Base-by-base conservation (phyloP, 2,797 vertebrate genomes). In the Paratrypauchen microcephalus region DNA sequence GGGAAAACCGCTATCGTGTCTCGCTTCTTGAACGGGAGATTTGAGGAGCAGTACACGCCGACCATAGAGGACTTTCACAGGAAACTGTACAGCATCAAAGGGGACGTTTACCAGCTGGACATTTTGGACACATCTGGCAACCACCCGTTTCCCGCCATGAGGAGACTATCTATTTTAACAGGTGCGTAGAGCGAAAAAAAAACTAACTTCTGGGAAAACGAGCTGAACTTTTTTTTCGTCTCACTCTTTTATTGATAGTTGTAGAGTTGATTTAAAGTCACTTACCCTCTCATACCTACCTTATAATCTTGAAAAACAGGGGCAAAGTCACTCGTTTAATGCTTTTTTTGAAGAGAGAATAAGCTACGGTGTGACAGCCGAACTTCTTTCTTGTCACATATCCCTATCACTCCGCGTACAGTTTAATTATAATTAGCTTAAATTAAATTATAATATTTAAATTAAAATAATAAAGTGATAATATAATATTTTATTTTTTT, bases 61-160 rank as follows among this genome's bases (percentile, higher is more conserved):
- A 98, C 97, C 76, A 98, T 99, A 65, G 97, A 99, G 90, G 96
- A 99, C 90, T 99, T 99, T 88, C 97, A 99, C 92, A 94, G 97
- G 91, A 99, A 99, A 92, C 92, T 99, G 84, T 99, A 99, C 94
- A 97, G 95, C 91, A 99, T 98, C 91, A 95, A 95, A 0, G 97
- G 97, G 2, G 95, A 97, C 73, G 94, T 97, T 50, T 99, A 99
- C 85, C 97, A 97, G 88, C 93, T 99, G 3, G 97, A 99, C 89
- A 98, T 99, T 81, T 90, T 99, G 66, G 97, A 99, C 86, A 99
- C 97, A 0, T 99, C 97, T 0, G 97, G 97, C 69, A 97, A 98
- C 77, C 96, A 98, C 18, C 97, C 97, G 0, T 99, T 98, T 89
- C 97, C 97, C 0, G 97, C 97, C 73, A 98, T 98, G 96, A 92